Conservation (phyloP, 2,888 invertebrate species). For the Panorpa germanica region DNA sequence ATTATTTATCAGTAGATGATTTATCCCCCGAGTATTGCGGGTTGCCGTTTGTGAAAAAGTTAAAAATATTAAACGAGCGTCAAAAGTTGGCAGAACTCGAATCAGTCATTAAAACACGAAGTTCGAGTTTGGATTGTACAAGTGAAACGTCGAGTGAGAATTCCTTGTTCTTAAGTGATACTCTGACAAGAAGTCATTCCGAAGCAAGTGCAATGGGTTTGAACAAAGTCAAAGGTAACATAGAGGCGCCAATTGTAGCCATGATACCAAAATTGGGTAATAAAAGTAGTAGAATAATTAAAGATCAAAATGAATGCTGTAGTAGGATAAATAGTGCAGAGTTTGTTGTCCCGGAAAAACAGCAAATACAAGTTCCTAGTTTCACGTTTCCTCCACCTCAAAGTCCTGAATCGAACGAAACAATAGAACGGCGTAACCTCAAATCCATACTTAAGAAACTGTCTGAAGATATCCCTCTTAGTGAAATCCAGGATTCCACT, state of each 20-base stretch:
- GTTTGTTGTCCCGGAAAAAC: too few relatives aligned
- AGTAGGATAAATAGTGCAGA: too few relatives aligned
- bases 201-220: conserved; percentile 69
- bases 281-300: too few relatives aligned
- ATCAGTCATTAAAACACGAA: conserved; percentile 52
- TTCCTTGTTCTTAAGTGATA: conserved; percentile 24
- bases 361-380: too few relatives aligned
- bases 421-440: conserved; percentile 57
- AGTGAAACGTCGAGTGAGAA: conserved; percentile 36
- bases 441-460: conserved; percentile 74
- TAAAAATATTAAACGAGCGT: conserved; percentile 74
- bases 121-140: conserved; percentile 61
- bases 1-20: conserved; percentile 71
- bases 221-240: conserved; percentile 10
- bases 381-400: conserved; percentile 22
- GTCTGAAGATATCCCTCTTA: conserved; percentile 42
- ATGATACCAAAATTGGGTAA: too few relatives aligned
- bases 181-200: conserved; percentile 57
- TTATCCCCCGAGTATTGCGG: conserved; percentile 74
- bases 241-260: conserved; percentile 12
- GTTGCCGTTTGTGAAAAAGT: conserved; percentile 70
- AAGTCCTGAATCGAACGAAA: conserved; percentile 61
- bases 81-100: conserved; percentile 72
- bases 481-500: conserved; percentile 22
- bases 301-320: too few relatives aligned